phyloP scores from a whole-genome alignment of 2,113 vertebrate species.

The Phalacrocorax aristotelis region DNA sequence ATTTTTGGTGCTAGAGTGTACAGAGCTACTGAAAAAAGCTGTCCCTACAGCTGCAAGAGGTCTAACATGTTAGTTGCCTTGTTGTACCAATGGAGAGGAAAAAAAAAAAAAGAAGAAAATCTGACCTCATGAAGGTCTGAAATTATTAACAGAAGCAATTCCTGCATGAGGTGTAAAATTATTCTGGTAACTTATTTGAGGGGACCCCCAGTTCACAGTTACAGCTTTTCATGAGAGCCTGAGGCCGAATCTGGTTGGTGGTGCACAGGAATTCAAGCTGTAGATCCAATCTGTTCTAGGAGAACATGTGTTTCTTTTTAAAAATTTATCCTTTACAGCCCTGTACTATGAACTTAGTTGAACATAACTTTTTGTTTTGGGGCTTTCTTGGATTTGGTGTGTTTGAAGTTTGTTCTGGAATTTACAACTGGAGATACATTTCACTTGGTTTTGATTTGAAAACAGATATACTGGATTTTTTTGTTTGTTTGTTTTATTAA shows the following conservation, averaged over 20 bases:
- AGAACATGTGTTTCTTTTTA: background rate
- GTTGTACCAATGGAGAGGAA: background rate
- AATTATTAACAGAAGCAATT: background rate
- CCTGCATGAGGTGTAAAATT: background rate
- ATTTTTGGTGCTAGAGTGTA: background rate
- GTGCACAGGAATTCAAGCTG: background rate
- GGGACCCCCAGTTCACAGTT: background rate
- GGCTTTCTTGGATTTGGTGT: background rate
- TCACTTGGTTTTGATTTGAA: background rate
- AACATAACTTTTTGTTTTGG: background rate
- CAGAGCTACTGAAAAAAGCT: background rate
- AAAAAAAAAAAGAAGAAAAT: accelerated
- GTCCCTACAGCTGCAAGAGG: background rate
- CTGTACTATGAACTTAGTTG: background rate
- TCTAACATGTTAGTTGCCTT: background rate
- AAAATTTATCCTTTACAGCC: background rate
- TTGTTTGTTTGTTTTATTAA: background rate
- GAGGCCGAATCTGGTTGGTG: background rate
- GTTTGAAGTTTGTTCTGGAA: background rate
- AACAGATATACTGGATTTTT: background rate
- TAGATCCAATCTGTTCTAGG: background rate
- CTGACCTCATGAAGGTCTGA: background rate
- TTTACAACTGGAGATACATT: background rate
- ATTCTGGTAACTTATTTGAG: background rate
- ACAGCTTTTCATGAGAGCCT: background rate